Conservation (phyloP, 2,888 invertebrate genomes). For the Synanthedon vespiformis region DNA sequence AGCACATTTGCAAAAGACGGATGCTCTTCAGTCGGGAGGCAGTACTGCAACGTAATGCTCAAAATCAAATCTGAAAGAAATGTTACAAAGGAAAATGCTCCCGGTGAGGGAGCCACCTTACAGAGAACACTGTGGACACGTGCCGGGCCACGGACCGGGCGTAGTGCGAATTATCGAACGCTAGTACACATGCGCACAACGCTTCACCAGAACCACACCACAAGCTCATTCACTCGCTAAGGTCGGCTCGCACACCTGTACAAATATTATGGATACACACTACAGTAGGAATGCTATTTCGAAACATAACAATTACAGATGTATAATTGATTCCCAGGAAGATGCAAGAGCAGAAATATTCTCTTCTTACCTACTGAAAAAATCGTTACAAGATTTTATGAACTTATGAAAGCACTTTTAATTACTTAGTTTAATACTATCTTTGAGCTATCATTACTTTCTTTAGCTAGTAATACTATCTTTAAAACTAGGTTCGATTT, state of each 20-base stretch:
- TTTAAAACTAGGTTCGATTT: no score
- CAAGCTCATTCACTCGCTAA: conserved; percentile 54
- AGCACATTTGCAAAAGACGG: no score
- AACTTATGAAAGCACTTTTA: no score
- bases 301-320: conserved; percentile 29
- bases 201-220: conserved; percentile 21
- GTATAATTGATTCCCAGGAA: not conserved
- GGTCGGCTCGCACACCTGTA: conserved; percentile 51
- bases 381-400: no score
- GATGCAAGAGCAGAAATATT: not conserved
- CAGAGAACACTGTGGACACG: conserved; percentile 32
- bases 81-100: no score
- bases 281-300: conserved; percentile 48
- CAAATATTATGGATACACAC: conserved; percentile 54
- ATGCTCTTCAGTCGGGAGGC: no score
- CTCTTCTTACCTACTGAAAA: not conserved
- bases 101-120: no score
- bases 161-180: conserved; percentile 62
- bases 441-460: no score
- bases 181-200: conserved; percentile 59
- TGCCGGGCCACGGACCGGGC: conserved; percentile 45
- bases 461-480: no score
- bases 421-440: no score
- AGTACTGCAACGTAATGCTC: no score
- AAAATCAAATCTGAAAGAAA: no score